Base-by-base conservation (phyloP, 2,888 invertebrate genomes). In the Orthosia gracilis region DNA sequence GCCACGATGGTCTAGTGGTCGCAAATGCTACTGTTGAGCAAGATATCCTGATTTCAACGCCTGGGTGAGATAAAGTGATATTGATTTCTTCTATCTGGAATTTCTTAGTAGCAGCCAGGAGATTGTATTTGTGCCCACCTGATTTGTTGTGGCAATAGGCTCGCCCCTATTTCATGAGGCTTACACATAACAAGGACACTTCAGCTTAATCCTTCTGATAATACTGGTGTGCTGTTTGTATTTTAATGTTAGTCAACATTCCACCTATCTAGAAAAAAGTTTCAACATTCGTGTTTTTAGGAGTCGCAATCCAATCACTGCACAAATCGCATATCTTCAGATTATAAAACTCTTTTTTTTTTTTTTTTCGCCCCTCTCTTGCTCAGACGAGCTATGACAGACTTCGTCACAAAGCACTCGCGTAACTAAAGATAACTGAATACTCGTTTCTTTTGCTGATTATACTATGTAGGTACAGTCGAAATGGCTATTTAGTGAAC, bases 231-330 rank as follows among this genome's bases (percentile, higher is more conserved):
- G n/a, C 5, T 31, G 31, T 4, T 26, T 18, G 26, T 52, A 4
- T 11, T 4, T 21, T 12, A 2, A 0, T 15, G 9, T 4, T 3
- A 4, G 9, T 40, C 15, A 45, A 21, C 15, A 23, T 11, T 1
- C 17, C 26, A 50, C 18, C 1, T 12, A 59, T 12, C n/a, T 17
- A 17, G 13, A 61, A 61, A 40, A 13, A 5, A 15, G 15, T 26
- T 26, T 26, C 9, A 40, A 11, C 13, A 15, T 73, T 63, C 31
- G 31, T 31, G n/a, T 55, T 77, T 76, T 52, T 40, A n/a, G n/a
- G 70, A 47, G 17, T 47, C 31, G 52, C 69, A 59, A 75, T 69
- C 52, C 75, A 75, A 75, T 77, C 70, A 69, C 52, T 77, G 58
- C 15, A 40, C 47, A 59, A 69, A 77, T 77, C 58, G 52, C 47